Base-by-base conservation (phyloP, 2,113 vertebrate species). In the Struthidea cinerea region DNA sequence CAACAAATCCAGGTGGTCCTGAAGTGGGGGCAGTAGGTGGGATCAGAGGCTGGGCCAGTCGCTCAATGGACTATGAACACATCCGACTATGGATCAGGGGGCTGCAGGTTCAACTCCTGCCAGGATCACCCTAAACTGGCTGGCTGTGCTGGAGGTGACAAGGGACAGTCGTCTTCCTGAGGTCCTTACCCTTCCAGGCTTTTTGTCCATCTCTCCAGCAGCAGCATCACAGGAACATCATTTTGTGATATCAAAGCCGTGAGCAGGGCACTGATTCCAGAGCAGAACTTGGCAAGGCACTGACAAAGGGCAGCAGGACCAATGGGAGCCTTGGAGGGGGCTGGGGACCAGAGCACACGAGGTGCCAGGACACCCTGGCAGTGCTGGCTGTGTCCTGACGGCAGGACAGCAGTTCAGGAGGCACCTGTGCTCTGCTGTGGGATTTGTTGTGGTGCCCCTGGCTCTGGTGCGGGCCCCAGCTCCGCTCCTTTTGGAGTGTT, bases 41-140 rank as follows among this genome's bases (percentile, higher is more conserved):
- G 30, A 67, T 24, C 30, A 53, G 28, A 57, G 60, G 21, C 37
- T 75, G 33, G 33, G 10, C 76, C 95, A 87, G 96, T 96, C 94
- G 87, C 35, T 70, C 91, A 96, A 84, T 90, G 94, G 95, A 90
- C 63, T 11, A 5, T 27, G 42, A 97, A 94, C 87, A 71, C 64
- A 46, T 90, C 95, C 94, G 94, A 94, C 89, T 91, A 85, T 57
- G 75, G 93, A 94, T 79, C 47, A 97, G 96, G 97, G 97, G 89
- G 93, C 59, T 97, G 89, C 80, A 98, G 95, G 94, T 98, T 98
- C 86, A 87, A 91, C 89, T 97, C 97, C 97, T 98, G 94, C 96
- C 96, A 97, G 96, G 94, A 92, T 98, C 91, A 0, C 13, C 15
- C 24, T 55, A 37, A 68, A 17, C 42, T 41, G 26, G 18, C 60